A percentile compares a stretch with the other conserved stretches of the same genome.
phyloP scores from a whole-genome alignment of 1,140 invertebrate genomes.

The Acromyrmex heyeri region DNA sequence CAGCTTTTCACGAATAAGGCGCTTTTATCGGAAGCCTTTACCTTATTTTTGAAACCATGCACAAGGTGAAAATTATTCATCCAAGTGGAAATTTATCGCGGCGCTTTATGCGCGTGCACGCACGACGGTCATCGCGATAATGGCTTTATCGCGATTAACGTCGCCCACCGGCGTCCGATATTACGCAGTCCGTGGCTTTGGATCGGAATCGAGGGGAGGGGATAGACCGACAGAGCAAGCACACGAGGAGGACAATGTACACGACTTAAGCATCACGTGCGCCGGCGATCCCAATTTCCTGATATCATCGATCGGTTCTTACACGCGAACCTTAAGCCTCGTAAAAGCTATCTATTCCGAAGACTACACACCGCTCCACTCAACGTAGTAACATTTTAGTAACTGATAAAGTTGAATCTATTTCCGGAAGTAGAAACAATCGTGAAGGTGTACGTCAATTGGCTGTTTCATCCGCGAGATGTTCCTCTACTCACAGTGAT shows the following conservation, averaged over 20 bases:
- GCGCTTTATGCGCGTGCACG: slow-evolving; percentile 61
- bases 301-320: slow-evolving; percentile 67
- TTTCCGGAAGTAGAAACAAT: slow-evolving; percentile 4
- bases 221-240: slow-evolving; percentile 52
- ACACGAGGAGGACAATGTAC: slow-evolving; percentile 44
- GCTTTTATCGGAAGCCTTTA: neutral
- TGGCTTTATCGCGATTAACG: slow-evolving; percentile 66
- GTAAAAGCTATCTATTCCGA: neutral
- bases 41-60: neutral
- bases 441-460: neutral
- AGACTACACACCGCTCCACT: neutral
- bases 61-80: slow-evolving; percentile 51
- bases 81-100: slow-evolving; percentile 44
- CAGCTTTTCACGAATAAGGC: neutral
- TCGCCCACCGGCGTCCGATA: slow-evolving; percentile 59
- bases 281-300: slow-evolving; percentile 69
- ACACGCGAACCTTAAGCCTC: slow-evolving; percentile 25
- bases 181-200: slow-evolving; percentile 64
- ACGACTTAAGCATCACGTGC: slow-evolving; percentile 54
- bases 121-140: slow-evolving; percentile 69
- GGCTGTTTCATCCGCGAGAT: neutral
- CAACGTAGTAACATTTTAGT: neutral
- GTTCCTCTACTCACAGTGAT: slow-evolving; percentile 10
- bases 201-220: slow-evolving; percentile 23
- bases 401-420: slow-evolving; percentile 23